These are phyloP conservation scores for Hoplostethus atlanticus DNA, from an alignment of 2,797 vertebrate species.

Conservation along the genomic window DNA sequence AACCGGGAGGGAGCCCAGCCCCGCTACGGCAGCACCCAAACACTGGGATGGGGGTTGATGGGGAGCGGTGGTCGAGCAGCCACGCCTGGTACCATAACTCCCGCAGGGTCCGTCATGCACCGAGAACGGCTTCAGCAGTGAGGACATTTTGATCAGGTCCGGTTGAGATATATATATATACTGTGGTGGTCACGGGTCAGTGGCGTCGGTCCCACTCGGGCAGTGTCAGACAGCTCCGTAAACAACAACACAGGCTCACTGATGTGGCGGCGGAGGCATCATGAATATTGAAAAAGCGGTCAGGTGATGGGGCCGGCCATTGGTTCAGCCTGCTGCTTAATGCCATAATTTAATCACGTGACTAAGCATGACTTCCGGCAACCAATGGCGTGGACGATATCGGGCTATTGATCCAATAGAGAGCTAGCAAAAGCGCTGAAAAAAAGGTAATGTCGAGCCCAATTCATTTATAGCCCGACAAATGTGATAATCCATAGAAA, in stretches of 20 bases:
- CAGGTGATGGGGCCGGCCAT: slow-evolving; percentile 59
- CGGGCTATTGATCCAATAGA: slow-evolving; percentile 13
- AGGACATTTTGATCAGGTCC: slow-evolving; percentile 75
- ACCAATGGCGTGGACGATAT: slow-evolving; percentile 63
- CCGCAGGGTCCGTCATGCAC: slow-evolving; percentile 79
- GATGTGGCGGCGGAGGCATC: slow-evolving; percentile 52
- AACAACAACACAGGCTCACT: slow-evolving; percentile 68
- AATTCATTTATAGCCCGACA: no score
- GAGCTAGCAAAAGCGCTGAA: no score
- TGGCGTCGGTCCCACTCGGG: slow-evolving; percentile 6
- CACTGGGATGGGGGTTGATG: slow-evolving; percentile 47
- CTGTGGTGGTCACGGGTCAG: slow-evolving; percentile 4
- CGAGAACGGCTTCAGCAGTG: slow-evolving; percentile 81
- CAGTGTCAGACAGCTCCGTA: slow-evolving; percentile 53
- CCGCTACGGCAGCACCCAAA: slow-evolving; percentile 39
- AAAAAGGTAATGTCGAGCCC: no score
- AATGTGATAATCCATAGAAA: no score
- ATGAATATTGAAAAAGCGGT: slow-evolving; percentile 74
- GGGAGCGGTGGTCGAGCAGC: slow-evolving; percentile 50
- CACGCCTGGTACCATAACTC: slow-evolving; percentile 62
- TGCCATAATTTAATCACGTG: slow-evolving; percentile 57
- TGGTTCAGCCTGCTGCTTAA: slow-evolving; percentile 47
- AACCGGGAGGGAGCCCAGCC: slow-evolving; percentile 51
- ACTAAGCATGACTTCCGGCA: slow-evolving; percentile 36
- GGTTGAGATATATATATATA: not conserved